phyloP scores from a whole-genome alignment of 92 coral and sea anemone genomes.

The Parazoanthus darwini region DNA sequence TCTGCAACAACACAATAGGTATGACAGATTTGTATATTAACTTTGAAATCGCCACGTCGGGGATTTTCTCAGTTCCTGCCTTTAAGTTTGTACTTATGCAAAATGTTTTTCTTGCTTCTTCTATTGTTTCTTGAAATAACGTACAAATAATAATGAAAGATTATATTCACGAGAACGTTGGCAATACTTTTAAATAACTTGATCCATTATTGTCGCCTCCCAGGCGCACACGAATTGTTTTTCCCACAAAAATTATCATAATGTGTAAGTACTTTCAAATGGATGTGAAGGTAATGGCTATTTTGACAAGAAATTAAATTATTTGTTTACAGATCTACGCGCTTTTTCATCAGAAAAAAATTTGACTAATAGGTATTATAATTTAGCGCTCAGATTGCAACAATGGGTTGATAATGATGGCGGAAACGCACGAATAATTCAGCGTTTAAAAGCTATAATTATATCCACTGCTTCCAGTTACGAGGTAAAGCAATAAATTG shows the following conservation, averaged over 20 bases:
- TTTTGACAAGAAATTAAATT: background rate
- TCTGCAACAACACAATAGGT: slow-evolving; percentile 67
- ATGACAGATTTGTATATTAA: background rate
- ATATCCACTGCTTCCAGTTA: no score
- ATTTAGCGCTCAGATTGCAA: no score
- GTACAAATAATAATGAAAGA: no score
- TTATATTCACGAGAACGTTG: background rate
- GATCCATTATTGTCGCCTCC: background rate
- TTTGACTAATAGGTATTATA: background rate
- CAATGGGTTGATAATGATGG: no score
- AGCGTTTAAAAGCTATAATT: no score
- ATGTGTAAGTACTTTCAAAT: background rate
- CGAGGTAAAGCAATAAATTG: no score
- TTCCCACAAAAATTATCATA: background rate
- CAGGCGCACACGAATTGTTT: no score
- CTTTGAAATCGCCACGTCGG: background rate
- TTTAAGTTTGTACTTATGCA: background rate
- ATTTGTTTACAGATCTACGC: background rate
- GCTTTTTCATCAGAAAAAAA: no score
- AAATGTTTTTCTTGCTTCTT: no score
- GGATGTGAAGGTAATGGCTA: background rate
- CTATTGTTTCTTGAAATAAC: no score
- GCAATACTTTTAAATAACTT: no score
- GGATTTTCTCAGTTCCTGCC: background rate
- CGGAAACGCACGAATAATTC: no score